Conservation (phyloP, 2,888 invertebrate species). For the Thereva nobilitata region DNA sequence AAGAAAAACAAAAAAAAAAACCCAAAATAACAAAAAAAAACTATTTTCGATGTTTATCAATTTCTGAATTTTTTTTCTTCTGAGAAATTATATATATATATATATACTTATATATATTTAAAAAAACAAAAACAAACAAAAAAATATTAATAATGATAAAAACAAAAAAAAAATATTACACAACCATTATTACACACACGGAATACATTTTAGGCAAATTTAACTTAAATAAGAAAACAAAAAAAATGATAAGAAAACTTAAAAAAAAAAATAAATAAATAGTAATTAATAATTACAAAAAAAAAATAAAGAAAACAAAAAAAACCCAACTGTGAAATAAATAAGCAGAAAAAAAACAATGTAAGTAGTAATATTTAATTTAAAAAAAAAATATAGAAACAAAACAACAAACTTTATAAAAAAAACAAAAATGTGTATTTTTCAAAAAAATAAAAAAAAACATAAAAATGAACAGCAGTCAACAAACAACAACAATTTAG, state of each 20-base stretch:
- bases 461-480: neutral
- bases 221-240: no score
- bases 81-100: neutral
- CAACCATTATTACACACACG: slow-evolving; percentile 6
- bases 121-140: slow-evolving; percentile 6
- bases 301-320: no score
- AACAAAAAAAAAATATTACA: slow-evolving; percentile 12
- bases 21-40: no score
- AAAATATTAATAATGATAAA: neutral
- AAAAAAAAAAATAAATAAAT: no score
- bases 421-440: no score
- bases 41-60: slow-evolving; percentile 13
- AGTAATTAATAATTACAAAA: no score
- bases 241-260: no score
- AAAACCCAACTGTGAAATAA: slow-evolving; percentile 7
- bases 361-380: slow-evolving; percentile 1
- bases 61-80: neutral
- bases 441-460: slow-evolving; percentile 8
- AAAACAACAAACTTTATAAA: slow-evolving; percentile 7
- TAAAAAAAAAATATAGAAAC: slow-evolving; percentile 18
- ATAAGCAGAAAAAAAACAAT: slow-evolving; percentile 1
- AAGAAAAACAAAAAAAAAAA: slow-evolving; percentile 6
- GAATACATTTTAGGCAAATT: no score
- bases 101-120: neutral
- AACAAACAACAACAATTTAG: neutral